phyloP scores from a whole-genome alignment of 2,888 invertebrate species.

The Orchestes rusci region DNA sequence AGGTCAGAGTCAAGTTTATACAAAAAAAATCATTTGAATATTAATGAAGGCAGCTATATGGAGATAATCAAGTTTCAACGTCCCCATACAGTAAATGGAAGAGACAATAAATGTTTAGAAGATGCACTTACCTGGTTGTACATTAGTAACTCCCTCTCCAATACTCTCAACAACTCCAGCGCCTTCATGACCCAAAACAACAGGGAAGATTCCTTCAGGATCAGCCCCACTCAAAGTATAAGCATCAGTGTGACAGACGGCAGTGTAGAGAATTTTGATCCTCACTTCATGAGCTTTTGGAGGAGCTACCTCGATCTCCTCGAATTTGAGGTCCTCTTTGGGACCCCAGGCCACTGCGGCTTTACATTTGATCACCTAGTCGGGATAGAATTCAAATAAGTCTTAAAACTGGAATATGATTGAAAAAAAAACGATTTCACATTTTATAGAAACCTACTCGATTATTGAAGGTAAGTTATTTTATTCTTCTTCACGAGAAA shows the following conservation, averaged over 20 bases:
- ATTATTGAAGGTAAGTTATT: too few relatives aligned
- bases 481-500: too few relatives aligned
- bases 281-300: slow-evolving; percentile 91
- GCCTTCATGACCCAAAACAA: slow-evolving; percentile 94
- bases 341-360: slow-evolving; percentile 97
- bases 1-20: too few relatives aligned
- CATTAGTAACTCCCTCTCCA: slow-evolving; percentile 82
- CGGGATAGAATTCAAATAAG: too few relatives aligned
- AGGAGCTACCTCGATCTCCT: slow-evolving; percentile 89
- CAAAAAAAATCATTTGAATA: too few relatives aligned
- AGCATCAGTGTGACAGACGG: slow-evolving; percentile 88
- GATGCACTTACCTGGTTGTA: slow-evolving; percentile 67
- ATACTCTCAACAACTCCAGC: slow-evolving; percentile 95
- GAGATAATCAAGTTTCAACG: too few relatives aligned
- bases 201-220: slow-evolving; percentile 88
- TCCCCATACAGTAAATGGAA: too few relatives aligned
- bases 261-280: slow-evolving; percentile 70
- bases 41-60: too few relatives aligned
- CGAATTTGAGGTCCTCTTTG: slow-evolving; percentile 80
- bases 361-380: slow-evolving; percentile 71
- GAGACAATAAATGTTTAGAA: too few relatives aligned
- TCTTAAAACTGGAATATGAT: too few relatives aligned
- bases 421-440: too few relatives aligned
- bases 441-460: too few relatives aligned
- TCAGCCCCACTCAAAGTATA: slow-evolving; percentile 84